Percentiles rank a stretch among this genome's conserved stretches.
phyloP scores from a whole-genome alignment of 2,113 vertebrate species.

The Chamaea fasciata region DNA sequence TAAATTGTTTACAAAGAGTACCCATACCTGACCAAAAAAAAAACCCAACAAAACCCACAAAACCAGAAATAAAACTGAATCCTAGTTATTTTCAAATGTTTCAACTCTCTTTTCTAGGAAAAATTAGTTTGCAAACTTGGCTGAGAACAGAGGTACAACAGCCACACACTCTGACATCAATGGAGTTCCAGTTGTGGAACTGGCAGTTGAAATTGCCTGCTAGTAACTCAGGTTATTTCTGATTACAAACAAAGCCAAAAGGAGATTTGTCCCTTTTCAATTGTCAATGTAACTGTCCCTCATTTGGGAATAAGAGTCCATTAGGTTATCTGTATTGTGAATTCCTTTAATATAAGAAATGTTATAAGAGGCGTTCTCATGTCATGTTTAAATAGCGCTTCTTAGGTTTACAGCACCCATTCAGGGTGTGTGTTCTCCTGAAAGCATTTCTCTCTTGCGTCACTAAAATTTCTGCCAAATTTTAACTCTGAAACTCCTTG shows the following conservation, averaged over 20 bases:
- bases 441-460: background rate
- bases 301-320: background rate
- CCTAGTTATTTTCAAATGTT: slow-evolving; percentile 30
- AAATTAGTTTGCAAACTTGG: background rate
- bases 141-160: background rate
- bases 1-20: slow-evolving; percentile 70
- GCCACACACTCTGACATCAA: background rate
- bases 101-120: slow-evolving; percentile 30
- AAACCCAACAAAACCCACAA: background rate
- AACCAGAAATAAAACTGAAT: background rate
- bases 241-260: background rate
- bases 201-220: background rate
- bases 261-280: background rate
- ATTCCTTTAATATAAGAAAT: background rate
- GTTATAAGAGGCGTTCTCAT: background rate
- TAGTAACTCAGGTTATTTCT: background rate
- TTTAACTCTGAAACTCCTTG: background rate
- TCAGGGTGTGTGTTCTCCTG: background rate
- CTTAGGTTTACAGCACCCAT: background rate
- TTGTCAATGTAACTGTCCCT: background rate
- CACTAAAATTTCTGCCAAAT: background rate
- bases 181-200: background rate
- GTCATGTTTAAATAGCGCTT: background rate
- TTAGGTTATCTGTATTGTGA: background rate
- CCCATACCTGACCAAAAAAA: background rate